phyloP scores from a whole-genome alignment of 2,888 invertebrate species.

The Rhimphoctona megacephalus region DNA sequence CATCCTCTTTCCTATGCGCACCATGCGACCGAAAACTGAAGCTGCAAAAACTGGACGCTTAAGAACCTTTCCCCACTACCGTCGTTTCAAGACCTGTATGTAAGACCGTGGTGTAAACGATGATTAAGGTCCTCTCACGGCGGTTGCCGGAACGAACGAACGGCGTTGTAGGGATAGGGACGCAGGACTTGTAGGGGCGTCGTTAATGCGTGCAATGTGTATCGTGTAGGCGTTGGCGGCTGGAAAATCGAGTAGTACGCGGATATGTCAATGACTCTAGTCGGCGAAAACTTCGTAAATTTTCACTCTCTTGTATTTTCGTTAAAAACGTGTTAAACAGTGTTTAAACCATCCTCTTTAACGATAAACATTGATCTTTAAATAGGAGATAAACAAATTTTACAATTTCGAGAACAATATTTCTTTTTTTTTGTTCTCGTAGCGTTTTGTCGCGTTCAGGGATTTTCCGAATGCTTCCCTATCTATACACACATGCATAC shows the following conservation, averaged over 20 bases:
- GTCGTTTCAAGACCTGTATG: too few relatives aligned
- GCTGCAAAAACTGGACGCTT: too few relatives aligned
- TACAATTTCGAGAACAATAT: conserved; percentile 15
- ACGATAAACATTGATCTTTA: background rate
- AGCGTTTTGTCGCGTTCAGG: conserved; percentile 47
- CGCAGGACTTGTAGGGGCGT: conserved; percentile 66
- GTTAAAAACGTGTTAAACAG: conserved; percentile 1
- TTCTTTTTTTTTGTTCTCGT: conserved; percentile 18
- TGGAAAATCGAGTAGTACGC: conserved; percentile 63
- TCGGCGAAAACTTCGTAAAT: conserved; percentile 55
- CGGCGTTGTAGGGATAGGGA: conserved; percentile 35
- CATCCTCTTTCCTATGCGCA: too few relatives aligned
- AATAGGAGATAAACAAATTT: background rate
- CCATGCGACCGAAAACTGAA: too few relatives aligned
- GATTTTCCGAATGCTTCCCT: conserved; percentile 43
- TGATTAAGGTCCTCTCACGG: too few relatives aligned
- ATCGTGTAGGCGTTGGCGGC: conserved; percentile 84
- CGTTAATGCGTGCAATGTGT: conserved; percentile 81
- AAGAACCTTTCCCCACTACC: too few relatives aligned
- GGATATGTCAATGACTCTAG: conserved; percentile 69
- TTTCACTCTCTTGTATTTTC: background rate
- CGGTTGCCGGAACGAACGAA: background rate
- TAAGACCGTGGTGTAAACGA: too few relatives aligned
- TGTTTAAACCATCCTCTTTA: background rate
- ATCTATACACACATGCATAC: background rate